Base-by-base conservation (phyloP, 37 sponge, comb jelly and placozoan genomes). In the Corticium candelabrum region DNA sequence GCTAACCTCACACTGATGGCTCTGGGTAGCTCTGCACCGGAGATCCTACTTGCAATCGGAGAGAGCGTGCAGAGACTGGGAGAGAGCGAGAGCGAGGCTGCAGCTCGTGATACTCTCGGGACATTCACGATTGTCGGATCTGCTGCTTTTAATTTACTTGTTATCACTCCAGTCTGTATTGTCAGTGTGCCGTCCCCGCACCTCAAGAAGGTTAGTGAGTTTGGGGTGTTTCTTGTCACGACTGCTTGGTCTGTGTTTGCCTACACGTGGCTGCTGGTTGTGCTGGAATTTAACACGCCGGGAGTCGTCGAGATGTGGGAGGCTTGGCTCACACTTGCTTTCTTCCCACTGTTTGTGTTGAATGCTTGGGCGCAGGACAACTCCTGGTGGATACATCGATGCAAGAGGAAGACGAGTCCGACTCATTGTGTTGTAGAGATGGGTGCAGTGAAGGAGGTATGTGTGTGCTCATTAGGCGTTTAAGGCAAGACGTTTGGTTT, bases 1-100 rank as follows among this genome's bases (percentile, higher is more conserved):
- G 84, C 88, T 36, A 87, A 87, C 40, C 78, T 87, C 21, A 83
- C 88, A 2, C 75, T 87, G 34, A 85, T 87, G 88, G 88, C 88
- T 3, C 84, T 87, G 35, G 88, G 88, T 1, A 77, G 79, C 1
- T 87, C 88, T 5, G 88, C 88, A 35, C 88, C 88, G 3, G 88
- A 87, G 81, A 87, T 87, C 75, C 78, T 87, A n/a, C 85, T 84
- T 41, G 80, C 85, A 1, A 82, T 83, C 27, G 38, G 82, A 3
- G 85, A 84, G 41, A 41, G 38, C n/a, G 79, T 84, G 37, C 5
- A 4, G 73, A 32, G 21, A 7, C 33, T 70, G 31, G 4, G 29
- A 5, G 31, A 30, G 73, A 15, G 21, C 35, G 5, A 29, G 73
- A 78, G 77, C 3, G 57, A 41, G 1, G 34, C 35, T 38, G 41